Conservation (phyloP, 2,888 invertebrate species). For the Anticlea derivata region DNA sequence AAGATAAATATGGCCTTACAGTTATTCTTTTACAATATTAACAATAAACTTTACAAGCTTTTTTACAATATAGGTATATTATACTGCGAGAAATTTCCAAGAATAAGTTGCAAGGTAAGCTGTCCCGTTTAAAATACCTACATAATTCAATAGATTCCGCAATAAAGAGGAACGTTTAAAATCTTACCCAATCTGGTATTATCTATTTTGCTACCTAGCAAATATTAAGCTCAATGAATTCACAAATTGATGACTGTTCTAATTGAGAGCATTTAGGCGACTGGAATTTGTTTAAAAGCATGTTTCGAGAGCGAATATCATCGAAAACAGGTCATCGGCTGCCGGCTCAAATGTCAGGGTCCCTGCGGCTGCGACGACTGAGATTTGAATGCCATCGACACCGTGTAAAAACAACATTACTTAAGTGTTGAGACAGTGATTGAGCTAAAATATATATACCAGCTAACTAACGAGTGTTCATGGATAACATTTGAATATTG, state of each 20-base stretch:
- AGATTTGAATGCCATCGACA: constrained; percentile 61
- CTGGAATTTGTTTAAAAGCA: constrained; percentile 48
- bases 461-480: no score
- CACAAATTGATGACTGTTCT: constrained; percentile 37
- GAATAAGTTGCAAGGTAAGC: neutral
- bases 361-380: constrained; percentile 43
- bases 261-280: constrained; percentile 36
- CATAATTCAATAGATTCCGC: neutral
- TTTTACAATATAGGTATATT: constrained; percentile 15
- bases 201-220: neutral
- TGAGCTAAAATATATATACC: neutral
- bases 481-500: no score
- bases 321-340: constrained; percentile 60
- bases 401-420: constrained; percentile 26
- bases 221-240: constrained; percentile 25
- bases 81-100: constrained; percentile 23
- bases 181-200: constrained; percentile 1
- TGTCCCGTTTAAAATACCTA: neutral
- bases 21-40: constrained; percentile 32
- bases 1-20: constrained; percentile 19
- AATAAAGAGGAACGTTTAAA: neutral
- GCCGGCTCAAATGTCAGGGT: constrained; percentile 76
- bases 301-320: constrained; percentile 50
- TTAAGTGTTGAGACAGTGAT: neutral
- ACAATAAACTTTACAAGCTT: constrained; percentile 33